phyloP scores from a whole-genome alignment of 1,140 invertebrate genomes.

The Papilio aristodemus region DNA sequence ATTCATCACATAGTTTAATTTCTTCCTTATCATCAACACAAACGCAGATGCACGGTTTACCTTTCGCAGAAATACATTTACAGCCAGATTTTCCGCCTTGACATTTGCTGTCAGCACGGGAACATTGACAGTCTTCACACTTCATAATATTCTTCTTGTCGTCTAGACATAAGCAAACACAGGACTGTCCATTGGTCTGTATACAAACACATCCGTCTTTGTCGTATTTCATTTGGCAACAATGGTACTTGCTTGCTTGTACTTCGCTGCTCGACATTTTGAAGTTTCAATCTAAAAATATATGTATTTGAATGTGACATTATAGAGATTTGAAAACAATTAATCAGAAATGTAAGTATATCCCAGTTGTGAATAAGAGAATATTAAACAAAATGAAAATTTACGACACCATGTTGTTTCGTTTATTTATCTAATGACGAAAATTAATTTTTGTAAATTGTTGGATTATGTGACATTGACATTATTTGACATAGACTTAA shows the following conservation, averaged over 20 bases:
- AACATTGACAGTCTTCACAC: slow-evolving; percentile 44
- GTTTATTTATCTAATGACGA: too few species aligned
- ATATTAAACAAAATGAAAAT: too few species aligned
- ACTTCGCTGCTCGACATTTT: slow-evolving; percentile 54
- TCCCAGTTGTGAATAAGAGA: too few species aligned
- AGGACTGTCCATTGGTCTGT: slow-evolving; percentile 42
- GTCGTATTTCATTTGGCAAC: slow-evolving; percentile 39
- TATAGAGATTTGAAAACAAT: too few species aligned
- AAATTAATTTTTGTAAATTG: too few species aligned
- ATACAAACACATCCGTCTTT: slow-evolving; percentile 48
- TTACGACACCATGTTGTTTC: too few species aligned
- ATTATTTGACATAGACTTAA: too few species aligned
- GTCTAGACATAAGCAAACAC: slow-evolving; percentile 45
- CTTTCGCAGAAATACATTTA: slow-evolving; percentile 41
- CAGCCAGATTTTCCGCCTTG: slow-evolving; percentile 41
- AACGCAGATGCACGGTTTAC: slow-evolving; percentile 43
- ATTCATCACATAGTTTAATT: slow-evolving; percentile 42
- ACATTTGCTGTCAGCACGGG: slow-evolving; percentile 21
- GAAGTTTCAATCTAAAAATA: slow-evolving; percentile 2
- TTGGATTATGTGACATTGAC: too few species aligned
- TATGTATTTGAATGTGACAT: background rate
- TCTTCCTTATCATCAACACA: slow-evolving; percentile 42
- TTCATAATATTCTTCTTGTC: slow-evolving; percentile 40
- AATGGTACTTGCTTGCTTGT: slow-evolving; percentile 38
- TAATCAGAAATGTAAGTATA: too few species aligned